Conservation (phyloP, 2,888 invertebrate species). For the Oxycera nigricornis region DNA sequence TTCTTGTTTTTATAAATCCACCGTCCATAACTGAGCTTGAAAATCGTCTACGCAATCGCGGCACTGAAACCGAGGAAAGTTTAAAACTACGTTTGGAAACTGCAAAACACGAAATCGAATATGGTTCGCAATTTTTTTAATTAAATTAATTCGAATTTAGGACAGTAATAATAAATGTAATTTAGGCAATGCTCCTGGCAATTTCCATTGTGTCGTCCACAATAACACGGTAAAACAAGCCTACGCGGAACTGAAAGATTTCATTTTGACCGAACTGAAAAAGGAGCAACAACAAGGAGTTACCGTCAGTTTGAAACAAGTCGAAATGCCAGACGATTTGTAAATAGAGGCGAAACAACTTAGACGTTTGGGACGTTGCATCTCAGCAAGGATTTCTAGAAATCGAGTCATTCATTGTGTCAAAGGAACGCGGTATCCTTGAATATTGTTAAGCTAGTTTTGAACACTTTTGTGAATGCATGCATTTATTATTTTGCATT, state of each 20-base stretch:
- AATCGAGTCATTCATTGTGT: too few relatives aligned
- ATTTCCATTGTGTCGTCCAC: slow-evolving; percentile 82
- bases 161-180: slow-evolving; percentile 47
- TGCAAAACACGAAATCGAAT: slow-evolving; percentile 83
- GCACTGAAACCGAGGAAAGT: slow-evolving; percentile 91
- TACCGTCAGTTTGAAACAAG: slow-evolving; percentile 48
- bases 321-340: neutral
- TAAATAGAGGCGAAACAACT: too few relatives aligned
- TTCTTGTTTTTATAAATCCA: slow-evolving; percentile 91
- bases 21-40: slow-evolving; percentile 83
- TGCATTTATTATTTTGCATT: too few relatives aligned
- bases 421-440: too few relatives aligned
- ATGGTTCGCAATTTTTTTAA: slow-evolving; percentile 68
- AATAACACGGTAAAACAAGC: slow-evolving; percentile 85
- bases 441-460: too few relatives aligned
- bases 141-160: too few relatives aligned
- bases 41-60: slow-evolving; percentile 74
- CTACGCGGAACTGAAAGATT: slow-evolving; percentile 75
- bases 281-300: slow-evolving; percentile 65
- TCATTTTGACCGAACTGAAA: slow-evolving; percentile 70
- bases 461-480: too few relatives aligned
- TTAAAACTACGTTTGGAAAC: slow-evolving; percentile 77
- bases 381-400: too few relatives aligned
- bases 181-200: slow-evolving; percentile 69
- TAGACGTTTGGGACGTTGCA: too few relatives aligned